Percentiles rank a stretch among this genome's conserved stretches.
Conservation (phyloP, 2,113 vertebrate species). For the Eidolon helvum region DNA sequence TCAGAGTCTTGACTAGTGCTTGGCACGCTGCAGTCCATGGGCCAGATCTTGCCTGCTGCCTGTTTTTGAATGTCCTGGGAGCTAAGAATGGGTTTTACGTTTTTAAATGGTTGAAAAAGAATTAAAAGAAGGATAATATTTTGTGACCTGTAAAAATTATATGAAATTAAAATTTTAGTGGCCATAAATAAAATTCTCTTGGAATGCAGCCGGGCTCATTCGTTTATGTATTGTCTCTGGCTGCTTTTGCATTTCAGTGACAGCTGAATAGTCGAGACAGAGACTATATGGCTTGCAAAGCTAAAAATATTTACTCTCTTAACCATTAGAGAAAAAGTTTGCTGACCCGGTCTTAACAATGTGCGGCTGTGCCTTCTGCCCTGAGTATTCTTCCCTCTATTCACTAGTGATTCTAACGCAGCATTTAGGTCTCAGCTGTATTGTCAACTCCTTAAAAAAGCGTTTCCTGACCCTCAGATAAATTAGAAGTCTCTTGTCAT, state of each 20-base stretch:
- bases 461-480: not conserved
- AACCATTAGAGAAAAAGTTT: not conserved
- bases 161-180: not conserved
- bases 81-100: not conserved
- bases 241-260: not conserved
- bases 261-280: not conserved
- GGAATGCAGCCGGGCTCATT: not conserved
- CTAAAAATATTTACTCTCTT: not conserved
- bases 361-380: not conserved
- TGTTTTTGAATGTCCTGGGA: not conserved
- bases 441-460: not conserved
- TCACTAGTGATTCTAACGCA: not conserved
- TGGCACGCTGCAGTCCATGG: not conserved
- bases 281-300: not conserved
- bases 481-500: not conserved
- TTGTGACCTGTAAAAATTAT: not conserved
- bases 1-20: not conserved
- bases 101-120: not conserved
- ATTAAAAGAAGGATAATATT: not conserved
- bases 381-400: not conserved
- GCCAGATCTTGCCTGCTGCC: not conserved
- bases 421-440: not conserved
- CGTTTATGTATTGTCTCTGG: not conserved
- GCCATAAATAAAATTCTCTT: not conserved
- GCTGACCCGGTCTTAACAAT: not conserved